A percentile compares a stretch with the other conserved stretches of the same genome.
phyloP scores from a whole-genome alignment of 1,140 invertebrate species.

The Lepidurus arcticus region DNA sequence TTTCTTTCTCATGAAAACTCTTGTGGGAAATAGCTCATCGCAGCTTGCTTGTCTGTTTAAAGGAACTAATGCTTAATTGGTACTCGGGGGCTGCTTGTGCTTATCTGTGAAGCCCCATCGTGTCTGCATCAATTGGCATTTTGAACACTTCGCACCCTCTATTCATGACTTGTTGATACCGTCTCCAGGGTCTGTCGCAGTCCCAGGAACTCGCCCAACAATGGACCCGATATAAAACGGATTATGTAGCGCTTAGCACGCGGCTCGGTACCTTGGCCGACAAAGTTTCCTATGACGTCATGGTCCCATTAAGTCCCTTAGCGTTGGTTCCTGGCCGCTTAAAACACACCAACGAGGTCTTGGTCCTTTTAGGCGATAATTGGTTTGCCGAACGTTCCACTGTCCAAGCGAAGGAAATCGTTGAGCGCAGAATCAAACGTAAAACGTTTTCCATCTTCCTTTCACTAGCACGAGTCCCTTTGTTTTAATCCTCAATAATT shows the following conservation, averaged over 20 bases:
- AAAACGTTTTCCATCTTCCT: slow-evolving; percentile 38
- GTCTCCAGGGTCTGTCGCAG: slow-evolving; percentile 1
- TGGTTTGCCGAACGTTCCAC: slow-evolving; percentile 65
- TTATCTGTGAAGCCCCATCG: too few species aligned
- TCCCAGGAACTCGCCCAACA: slow-evolving; percentile 37
- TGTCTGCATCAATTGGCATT: background rate
- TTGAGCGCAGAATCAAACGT: slow-evolving; percentile 56
- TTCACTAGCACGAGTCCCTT: background rate
- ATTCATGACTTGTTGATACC: background rate
- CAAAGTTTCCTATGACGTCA: slow-evolving; percentile 46
- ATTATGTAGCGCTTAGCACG: slow-evolving; percentile 44
- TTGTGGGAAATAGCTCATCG: too few species aligned
- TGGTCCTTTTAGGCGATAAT: slow-evolving; percentile 60
- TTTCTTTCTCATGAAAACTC: too few species aligned
- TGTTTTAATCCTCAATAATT: slow-evolving; percentile 26
- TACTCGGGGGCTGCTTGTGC: too few species aligned
- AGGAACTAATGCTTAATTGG: too few species aligned
- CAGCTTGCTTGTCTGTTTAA: too few species aligned
- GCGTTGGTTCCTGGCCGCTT: slow-evolving; percentile 64
- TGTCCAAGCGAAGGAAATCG: slow-evolving; percentile 57
- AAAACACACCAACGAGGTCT: slow-evolving; percentile 65
- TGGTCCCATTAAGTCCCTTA: slow-evolving; percentile 58
- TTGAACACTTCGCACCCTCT: background rate
- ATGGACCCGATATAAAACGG: slow-evolving; percentile 43
- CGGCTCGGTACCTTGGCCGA: slow-evolving; percentile 43